Evolutionary conservation across 2,113 vertebrate species (phyloP).

Genomic region (Ammodytes dubius): DNA sequence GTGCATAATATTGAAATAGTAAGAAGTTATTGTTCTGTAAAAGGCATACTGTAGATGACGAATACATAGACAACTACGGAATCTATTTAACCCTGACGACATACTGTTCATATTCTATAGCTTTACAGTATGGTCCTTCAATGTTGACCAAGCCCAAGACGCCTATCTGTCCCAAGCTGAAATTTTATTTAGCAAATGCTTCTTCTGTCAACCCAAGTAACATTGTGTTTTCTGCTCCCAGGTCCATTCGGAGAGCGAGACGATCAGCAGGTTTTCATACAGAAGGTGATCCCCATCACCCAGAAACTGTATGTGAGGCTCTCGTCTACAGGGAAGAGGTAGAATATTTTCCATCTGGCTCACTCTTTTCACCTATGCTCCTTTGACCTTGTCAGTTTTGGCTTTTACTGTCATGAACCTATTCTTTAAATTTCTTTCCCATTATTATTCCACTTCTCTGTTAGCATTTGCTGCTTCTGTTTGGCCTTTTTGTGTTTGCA

Average conservation of each 20-base stretch:
- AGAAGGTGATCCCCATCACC: slow-evolving; percentile 98
- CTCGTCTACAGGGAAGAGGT: slow-evolving; percentile 98
- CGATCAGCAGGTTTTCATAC: slow-evolving; percentile 98
- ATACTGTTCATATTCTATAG: no score
- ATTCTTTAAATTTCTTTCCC: background rate
- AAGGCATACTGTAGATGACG: no score
- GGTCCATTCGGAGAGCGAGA: slow-evolving; percentile 98
- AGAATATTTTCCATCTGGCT: slow-evolving; percentile 18
- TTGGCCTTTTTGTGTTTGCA: background rate
- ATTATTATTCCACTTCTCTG: background rate
- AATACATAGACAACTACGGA: no score
- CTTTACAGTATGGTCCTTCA: no score
- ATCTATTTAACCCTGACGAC: no score
- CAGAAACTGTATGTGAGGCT: slow-evolving; percentile 97
- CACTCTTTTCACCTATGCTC: background rate
- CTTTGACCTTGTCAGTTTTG: background rate
- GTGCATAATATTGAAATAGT: no score
- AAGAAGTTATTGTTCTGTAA: no score
- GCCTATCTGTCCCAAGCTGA: no score
- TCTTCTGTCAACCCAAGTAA: no score
- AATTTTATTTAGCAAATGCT: no score
- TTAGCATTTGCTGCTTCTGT: background rate
- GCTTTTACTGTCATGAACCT: background rate
- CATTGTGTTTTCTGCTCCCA: slow-evolving; percentile 64
- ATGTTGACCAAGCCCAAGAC: no score